Evolutionary conservation across 2,113 vertebrate genomes (phyloP), one percentile per base, ranked within the genome.

Genomic region (Argyrosomus japonicus): DNA sequence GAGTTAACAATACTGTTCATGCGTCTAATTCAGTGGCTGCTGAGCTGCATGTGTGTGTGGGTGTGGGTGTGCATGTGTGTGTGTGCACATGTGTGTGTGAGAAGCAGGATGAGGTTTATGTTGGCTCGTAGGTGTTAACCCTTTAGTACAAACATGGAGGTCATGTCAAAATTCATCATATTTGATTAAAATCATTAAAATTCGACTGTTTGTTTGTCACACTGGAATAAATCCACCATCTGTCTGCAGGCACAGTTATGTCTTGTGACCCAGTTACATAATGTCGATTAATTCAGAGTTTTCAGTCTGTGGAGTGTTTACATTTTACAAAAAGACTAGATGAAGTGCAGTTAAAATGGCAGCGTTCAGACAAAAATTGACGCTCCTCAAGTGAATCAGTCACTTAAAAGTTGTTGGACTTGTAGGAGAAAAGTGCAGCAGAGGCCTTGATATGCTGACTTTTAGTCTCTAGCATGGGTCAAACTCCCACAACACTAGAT

Each of bases 1-100:
- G 88, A 91, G 83, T 89, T 91, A 89, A 91, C 74, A 90, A 85
- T 79, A 80, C 79, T 85, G 83, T 89, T 88, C 85, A 87, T 88
- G 90, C 83, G 27, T 91, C 86, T 91, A 82, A 91, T 91, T 88
- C 17, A 19, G 72, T 79, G 77, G 79, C 43, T 82, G 78, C 73
- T 81, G 87, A 84, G 82, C 72, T 87, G 64, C 47, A 10, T 83
- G 50, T 70, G 79, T 69, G 68, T 43, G 48, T 75, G 69, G 70
- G 12, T 67, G 79, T 70, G 64, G 48, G 27, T 71, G 79, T 70
- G 64, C 50, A 13, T 83, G 50, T 70, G 78, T 69, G 68, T 43
- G 40, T 77, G 68, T 69, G 65, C 43, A 75, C 63, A 75, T 75
- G 12, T 68, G 79, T 70, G 77, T 53, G 60, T 70, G 65, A 54